Evolutionary conservation across 2,797 vertebrate species (phyloP).

Genomic region (Spatula clypeata): DNA sequence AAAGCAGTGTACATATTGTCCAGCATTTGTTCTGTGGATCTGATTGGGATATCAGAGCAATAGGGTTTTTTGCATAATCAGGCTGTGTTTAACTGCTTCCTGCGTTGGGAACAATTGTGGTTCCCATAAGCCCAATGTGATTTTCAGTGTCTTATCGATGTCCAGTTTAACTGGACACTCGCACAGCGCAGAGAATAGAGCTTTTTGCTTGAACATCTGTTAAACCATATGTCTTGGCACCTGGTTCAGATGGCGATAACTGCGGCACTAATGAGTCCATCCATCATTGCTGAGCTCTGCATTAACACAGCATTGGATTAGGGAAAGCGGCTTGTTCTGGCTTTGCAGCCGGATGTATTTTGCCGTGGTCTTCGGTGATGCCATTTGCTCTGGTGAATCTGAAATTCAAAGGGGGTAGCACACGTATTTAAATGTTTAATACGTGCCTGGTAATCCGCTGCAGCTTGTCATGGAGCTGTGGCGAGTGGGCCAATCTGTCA

Average conservation of each 20-base stretch:
- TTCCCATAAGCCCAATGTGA: conserved; percentile 35
- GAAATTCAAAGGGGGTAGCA: conserved; percentile 6
- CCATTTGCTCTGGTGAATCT: conserved; percentile 71
- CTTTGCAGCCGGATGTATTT: conserved; percentile 35
- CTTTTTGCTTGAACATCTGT: conserved; percentile 82
- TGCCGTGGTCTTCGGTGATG: conserved; percentile 36
- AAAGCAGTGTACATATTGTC: background rate
- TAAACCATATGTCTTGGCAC: conserved; percentile 85
- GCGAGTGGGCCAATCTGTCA: conserved; percentile 73
- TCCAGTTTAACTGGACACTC: conserved; percentile 70
- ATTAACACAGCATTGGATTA: conserved; percentile 57
- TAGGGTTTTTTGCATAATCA: conserved; percentile 54
- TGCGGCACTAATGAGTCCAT: conserved; percentile 82
- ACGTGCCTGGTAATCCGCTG: conserved; percentile 59
- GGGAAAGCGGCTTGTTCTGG: conserved; percentile 63
- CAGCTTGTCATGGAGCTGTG: conserved; percentile 64
- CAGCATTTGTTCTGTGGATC: conserved; percentile 10
- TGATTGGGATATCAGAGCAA: conserved; percentile 54
- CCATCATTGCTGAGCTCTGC: conserved; percentile 79
- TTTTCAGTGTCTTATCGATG: conserved; percentile 61
- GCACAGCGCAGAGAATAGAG: conserved; percentile 36
- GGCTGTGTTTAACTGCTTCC: conserved; percentile 37
- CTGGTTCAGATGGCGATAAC: conserved; percentile 75
- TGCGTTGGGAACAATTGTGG: conserved; percentile 33
- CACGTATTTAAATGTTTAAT: conserved; percentile 41